Evolutionary conservation across 2,888 invertebrate species (phyloP).

Genomic region (Oasisia sp.): DNA sequence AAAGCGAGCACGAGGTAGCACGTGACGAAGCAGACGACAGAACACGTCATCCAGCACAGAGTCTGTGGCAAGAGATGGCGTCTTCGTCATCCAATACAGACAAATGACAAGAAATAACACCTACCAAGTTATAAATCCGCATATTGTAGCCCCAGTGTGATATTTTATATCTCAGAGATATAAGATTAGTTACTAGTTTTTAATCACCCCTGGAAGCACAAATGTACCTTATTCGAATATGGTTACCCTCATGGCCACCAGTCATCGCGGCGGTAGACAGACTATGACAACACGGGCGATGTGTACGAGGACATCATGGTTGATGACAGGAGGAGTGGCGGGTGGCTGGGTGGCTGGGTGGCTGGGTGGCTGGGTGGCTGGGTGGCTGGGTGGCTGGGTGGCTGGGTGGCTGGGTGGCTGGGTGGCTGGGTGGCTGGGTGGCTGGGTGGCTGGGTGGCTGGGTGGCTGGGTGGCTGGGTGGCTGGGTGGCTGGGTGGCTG

Average conservation of each 20-base stretch:
- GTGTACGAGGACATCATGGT: neutral
- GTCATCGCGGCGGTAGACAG: neutral
- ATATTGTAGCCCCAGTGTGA: neutral
- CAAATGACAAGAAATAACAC: neutral
- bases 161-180: neutral
- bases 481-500: too few species aligned
- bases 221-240: neutral
- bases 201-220: neutral
- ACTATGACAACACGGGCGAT: neutral
- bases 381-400: neutral
- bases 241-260: neutral
- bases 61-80: neutral
- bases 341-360: neutral
- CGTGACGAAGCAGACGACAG: neutral
- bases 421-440: too few species aligned
- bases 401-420: neutral
- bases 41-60: conserved; percentile 9
- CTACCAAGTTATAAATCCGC: neutral
- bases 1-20: neutral
- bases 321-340: neutral
- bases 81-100: neutral
- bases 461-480: too few species aligned
- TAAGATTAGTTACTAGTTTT: neutral
- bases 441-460: too few species aligned
- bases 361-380: neutral